Conservation (phyloP, 2,113 vertebrate species). For the Callaeas wilsoni region DNA sequence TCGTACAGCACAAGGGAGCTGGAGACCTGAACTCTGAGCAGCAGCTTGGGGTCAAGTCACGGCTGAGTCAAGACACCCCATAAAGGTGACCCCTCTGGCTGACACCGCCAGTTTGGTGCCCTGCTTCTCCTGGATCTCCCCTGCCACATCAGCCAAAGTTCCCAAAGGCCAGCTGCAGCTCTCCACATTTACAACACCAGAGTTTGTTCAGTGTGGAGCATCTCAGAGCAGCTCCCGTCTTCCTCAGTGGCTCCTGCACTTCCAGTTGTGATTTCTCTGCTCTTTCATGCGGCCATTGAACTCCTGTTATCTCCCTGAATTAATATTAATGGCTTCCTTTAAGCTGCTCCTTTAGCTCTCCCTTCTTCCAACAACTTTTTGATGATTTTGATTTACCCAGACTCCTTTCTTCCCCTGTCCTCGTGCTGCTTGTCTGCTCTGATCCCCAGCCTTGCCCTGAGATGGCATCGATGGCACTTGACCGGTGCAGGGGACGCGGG, state of each 20-base stretch:
- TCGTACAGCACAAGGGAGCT: accelerated
- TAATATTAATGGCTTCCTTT: conserved; percentile 17
- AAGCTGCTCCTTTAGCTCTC: background rate
- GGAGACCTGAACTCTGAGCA: background rate
- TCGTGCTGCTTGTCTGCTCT: background rate
- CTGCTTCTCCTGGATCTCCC: background rate
- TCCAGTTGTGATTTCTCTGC: background rate
- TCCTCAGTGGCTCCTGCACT: background rate
- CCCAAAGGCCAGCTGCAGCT: background rate
- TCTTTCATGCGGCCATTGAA: background rate
- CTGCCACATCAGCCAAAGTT: background rate
- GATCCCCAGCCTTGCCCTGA: background rate
- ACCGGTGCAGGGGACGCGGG: accelerated
- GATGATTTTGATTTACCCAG: background rate
- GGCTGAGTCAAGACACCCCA: accelerated
- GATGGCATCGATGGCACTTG: background rate
- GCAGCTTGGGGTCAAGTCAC: too few relatives aligned
- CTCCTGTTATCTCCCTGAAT: conserved; percentile 18
- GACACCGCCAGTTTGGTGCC: background rate
- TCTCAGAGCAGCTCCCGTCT: background rate
- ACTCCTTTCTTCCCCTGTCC: background rate
- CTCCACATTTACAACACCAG: background rate
- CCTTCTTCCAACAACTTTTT: background rate
- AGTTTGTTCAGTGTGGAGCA: background rate
- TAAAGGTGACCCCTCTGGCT: background rate